These are phyloP conservation scores for Campoletis sonorensis DNA, from an alignment of 1,140 invertebrate genomes.

Conservation along the genomic window DNA sequence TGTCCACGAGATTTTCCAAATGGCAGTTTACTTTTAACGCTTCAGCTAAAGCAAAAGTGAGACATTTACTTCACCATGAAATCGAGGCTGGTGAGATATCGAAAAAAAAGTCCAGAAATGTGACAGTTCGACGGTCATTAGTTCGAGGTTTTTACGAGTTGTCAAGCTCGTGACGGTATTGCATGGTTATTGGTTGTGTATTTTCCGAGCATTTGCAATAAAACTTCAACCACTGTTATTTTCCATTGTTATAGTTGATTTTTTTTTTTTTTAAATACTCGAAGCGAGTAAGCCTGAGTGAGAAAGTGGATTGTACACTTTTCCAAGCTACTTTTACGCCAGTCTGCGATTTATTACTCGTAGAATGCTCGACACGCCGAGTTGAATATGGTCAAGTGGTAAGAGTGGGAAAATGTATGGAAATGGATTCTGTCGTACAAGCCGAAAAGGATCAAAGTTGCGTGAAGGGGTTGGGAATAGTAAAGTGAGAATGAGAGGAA, in stretches of 20 bases:
- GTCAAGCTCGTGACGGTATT: neutral
- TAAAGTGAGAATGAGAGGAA: neutral
- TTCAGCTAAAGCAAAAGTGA: neutral
- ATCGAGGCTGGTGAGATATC: neutral
- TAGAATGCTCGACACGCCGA: constrained; percentile 36
- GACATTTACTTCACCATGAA: neutral
- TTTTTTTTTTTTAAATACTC: no score
- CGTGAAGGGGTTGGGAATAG: constrained; percentile 41
- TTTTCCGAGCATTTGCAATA: neutral
- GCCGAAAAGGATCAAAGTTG: constrained; percentile 53
- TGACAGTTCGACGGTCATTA: neutral
- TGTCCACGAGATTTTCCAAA: no score
- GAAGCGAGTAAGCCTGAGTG: no score
- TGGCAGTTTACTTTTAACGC: neutral
- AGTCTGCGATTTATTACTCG: constrained; percentile 56
- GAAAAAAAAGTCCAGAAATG: neutral
- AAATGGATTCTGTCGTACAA: constrained; percentile 55
- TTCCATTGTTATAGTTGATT: no score
- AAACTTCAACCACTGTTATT: neutral
- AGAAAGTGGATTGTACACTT: constrained; percentile 40
- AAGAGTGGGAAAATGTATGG: constrained; percentile 56
- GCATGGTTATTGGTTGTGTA: neutral
- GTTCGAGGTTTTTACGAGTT: neutral
- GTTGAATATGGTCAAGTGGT: neutral
- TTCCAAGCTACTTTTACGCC: constrained; percentile 37